Evolutionary conservation across 2,797 vertebrate species (phyloP), one percentile per base, ranked within the genome.

Genomic region (Diplodus puntazzo): DNA sequence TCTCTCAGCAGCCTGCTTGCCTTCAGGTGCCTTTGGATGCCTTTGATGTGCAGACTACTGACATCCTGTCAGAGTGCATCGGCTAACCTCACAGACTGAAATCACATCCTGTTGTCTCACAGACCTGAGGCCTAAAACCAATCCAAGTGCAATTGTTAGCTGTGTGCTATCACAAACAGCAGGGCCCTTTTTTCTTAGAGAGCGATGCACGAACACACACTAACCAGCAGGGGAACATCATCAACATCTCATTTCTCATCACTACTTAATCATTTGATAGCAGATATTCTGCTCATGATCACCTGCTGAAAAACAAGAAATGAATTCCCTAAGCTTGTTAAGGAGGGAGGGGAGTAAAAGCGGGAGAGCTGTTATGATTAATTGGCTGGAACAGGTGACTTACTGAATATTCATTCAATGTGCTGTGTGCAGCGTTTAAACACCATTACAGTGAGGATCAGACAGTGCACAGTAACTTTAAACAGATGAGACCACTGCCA

Each of bases 21-120:
- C 45, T 39, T 53, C 58, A 55, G 39, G 39, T 48, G 27, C 39
- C 45, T 60, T 49, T 57, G 53, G 73, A 62, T 72, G 59, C 17
- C 27, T 57, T 8, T 18, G 30, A 81, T 45, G 55, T 13, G 39
- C 67, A 48, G 59, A 72, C 30, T 6, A 13, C 45, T 25, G 60
- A 69, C 58, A 52, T 48, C 64, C 65, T 11, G 71, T 69, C 69
- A 72, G 65, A 59, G 12, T 21, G 5, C 60, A 72, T 73, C 66
- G 63, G 72, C 54, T 5, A 11, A 43, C 27, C 74, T 54, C 80
- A 64, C 69, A 73, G 25, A 61, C 65, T 63, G 77, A 64, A 77
- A 69, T 27, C 53, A 52, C 58, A 52, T 57, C 70, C 63, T 72
- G 62, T 34, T 0, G 8, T 57, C 53, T 70, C 64, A 59, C 62